Conservation (phyloP, 1,140 invertebrate species). For the Cydia pomonella region DNA sequence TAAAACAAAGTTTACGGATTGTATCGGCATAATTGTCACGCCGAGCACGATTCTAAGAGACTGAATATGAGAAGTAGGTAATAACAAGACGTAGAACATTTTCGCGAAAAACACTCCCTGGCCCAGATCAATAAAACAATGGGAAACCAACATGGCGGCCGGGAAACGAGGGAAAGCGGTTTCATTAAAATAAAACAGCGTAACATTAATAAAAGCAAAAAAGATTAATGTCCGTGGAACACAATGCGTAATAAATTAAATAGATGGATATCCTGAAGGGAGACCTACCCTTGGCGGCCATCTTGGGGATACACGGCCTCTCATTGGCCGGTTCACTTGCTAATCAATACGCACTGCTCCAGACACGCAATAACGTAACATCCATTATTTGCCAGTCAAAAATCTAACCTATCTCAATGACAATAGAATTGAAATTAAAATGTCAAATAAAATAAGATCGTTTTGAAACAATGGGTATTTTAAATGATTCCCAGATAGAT, state of each 20-base stretch:
- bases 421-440: neutral
- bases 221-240: conserved; percentile 69
- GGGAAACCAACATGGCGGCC: conserved; percentile 56
- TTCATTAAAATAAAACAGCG: conserved; percentile 76
- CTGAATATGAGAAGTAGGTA: no score
- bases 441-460: neutral
- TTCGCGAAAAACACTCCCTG: conserved; percentile 2
- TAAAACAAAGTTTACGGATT: no score
- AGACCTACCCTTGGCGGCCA: conserved; percentile 61
- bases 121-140: conserved; percentile 34
- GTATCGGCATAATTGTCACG: no score
- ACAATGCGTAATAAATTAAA: conserved; percentile 77
- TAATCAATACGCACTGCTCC: conserved; percentile 65
- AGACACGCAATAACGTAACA: conserved; percentile 42
- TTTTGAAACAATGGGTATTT: conserved; percentile 25
- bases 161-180: conserved; percentile 45
- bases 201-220: conserved; percentile 73
- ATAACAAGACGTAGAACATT: neutral
- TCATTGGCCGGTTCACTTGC: conserved; percentile 61
- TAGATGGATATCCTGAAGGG: conserved; percentile 51
- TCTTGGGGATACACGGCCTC: conserved; percentile 48
- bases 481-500: conserved; percentile 11
- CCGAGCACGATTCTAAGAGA: no score
- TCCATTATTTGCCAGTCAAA: conserved; percentile 32
- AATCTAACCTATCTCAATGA: conserved; percentile 34